Evolutionary conservation across 2,888 invertebrate genomes (phyloP).

Genomic region (Asteroscopus sphinx): DNA sequence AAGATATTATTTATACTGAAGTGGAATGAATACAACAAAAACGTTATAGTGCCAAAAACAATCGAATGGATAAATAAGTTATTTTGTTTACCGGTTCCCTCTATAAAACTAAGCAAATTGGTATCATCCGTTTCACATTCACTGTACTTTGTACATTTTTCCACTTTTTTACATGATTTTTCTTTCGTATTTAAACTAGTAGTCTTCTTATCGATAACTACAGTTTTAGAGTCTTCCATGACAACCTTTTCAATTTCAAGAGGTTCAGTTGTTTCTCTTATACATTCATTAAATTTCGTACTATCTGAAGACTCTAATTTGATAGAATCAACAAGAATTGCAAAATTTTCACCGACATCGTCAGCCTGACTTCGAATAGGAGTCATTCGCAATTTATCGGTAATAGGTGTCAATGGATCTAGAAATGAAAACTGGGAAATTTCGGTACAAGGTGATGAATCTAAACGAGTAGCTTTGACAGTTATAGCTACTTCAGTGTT

Average conservation of each 20-base stretch:
- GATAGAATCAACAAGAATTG: background rate
- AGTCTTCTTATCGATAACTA: background rate
- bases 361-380: background rate
- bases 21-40: conserved; percentile 2
- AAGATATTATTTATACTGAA: background rate
- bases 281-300: background rate
- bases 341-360: background rate
- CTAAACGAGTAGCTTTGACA: background rate
- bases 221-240: background rate
- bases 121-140: conserved; percentile 8
- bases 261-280: conserved; percentile 1
- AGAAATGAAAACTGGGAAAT: background rate
- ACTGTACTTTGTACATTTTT: background rate
- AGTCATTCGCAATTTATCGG: background rate
- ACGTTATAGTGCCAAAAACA: conserved; percentile 16
- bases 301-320: background rate
- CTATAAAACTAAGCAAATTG: conserved; percentile 18
- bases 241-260: background rate
- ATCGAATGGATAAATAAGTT: conserved; percentile 23
- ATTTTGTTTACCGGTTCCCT: conserved; percentile 35
- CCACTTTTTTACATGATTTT: background rate
- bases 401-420: background rate
- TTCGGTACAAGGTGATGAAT: background rate
- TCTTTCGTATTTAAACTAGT: background rate
- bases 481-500: background rate